A percentile compares a stretch with the other conserved stretches of the same genome.
Evolutionary conservation across 1,140 invertebrate species (phyloP).

Genomic region (Bombus pascuorum): DNA sequence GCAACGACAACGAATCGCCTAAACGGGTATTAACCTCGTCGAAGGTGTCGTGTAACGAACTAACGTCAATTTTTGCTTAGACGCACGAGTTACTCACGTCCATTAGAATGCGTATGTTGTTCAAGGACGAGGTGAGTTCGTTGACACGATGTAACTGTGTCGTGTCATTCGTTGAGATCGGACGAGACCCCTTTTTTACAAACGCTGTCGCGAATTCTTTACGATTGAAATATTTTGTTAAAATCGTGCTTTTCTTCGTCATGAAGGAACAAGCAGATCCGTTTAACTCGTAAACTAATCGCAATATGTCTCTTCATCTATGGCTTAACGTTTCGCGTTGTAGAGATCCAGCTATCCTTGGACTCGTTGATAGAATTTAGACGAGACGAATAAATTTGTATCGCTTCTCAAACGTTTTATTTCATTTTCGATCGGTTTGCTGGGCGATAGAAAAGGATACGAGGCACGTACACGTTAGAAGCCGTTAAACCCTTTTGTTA

Average conservation of each 20-base stretch:
- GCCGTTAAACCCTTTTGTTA: neutral
- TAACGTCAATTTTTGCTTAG: neutral
- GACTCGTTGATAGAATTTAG: neutral
- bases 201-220: neutral
- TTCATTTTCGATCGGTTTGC: neutral
- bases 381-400: neutral
- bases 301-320: neutral
- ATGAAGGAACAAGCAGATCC: no score
- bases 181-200: neutral
- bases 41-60: neutral
- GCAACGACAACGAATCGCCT: slow-evolving; percentile 21
- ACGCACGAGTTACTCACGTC: neutral
- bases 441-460: neutral
- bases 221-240: neutral
- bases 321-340: neutral
- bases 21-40: slow-evolving; percentile 18
- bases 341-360: neutral
- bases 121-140: slow-evolving; percentile 10
- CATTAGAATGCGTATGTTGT: slow-evolving; percentile 35
- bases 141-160: slow-evolving; percentile 17
- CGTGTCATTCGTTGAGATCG: neutral
- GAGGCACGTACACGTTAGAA: neutral
- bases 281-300: neutral
- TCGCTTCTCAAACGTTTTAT: neutral
- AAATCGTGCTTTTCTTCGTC: no score